Evolutionary conservation across 2,113 vertebrate genomes (phyloP).

Genomic region (Engystomops pustulosus): DNA sequence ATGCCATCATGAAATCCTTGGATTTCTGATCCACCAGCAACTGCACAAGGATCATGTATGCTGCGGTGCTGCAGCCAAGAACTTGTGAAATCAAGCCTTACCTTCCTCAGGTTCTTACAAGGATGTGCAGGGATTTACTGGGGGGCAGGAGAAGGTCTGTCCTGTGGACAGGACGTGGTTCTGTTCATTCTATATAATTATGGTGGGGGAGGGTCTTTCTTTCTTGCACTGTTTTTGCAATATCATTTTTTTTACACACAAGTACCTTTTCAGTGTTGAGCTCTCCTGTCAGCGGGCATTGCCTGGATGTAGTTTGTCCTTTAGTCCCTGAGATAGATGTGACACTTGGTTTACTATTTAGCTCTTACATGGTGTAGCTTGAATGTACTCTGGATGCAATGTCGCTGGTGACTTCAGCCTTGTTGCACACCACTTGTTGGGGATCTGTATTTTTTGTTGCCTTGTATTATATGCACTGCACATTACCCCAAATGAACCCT

Average conservation of each 20-base stretch:
- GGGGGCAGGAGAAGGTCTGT: constrained; percentile 68
- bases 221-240: constrained; percentile 76
- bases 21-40: constrained; percentile 78
- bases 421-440: constrained; percentile 6
- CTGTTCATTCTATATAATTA: constrained; percentile 61
- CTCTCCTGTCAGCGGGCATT: constrained; percentile 58
- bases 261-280: constrained; percentile 75
- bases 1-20: constrained; percentile 94
- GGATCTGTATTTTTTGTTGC: constrained; percentile 5
- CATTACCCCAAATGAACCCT: not conserved
- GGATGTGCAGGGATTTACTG: constrained; percentile 72
- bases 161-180: constrained; percentile 31
- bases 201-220: constrained; percentile 60
- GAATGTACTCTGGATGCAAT: constrained; percentile 34
- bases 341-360: constrained; percentile 28
- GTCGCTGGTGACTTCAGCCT: not conserved
- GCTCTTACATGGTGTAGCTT: constrained; percentile 24
- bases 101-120: constrained; percentile 76
- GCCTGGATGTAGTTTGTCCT: constrained; percentile 55
- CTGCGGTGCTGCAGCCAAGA: constrained; percentile 54
- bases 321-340: constrained; percentile 42
- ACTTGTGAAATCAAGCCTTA: constrained; percentile 72
- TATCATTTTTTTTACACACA: constrained; percentile 68
- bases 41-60: constrained; percentile 41
- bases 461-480: constrained; percentile 4